A percentile compares a stretch with the other conserved stretches of the same genome.
Evolutionary conservation across 2,113 vertebrate species (phyloP).

Genomic region (Mus spicilegus): DNA sequence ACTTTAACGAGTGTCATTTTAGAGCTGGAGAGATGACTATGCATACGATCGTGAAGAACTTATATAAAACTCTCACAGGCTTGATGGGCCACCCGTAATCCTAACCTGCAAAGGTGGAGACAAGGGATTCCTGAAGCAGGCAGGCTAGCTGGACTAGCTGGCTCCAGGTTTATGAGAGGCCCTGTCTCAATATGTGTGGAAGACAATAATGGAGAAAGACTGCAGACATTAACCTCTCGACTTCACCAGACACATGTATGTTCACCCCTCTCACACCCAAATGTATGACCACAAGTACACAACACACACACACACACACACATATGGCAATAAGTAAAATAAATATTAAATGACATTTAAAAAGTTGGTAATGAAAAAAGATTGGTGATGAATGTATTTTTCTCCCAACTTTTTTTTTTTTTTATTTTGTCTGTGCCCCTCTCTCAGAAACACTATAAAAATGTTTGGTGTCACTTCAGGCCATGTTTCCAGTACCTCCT

Average conservation of each 20-base stretch:
- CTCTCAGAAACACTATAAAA: neutral
- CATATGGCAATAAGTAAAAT: neutral
- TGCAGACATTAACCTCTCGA: neutral
- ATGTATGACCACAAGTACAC: neutral
- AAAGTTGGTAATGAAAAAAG: constrained; percentile 50
- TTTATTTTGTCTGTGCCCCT: neutral
- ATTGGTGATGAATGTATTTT: constrained; percentile 32
- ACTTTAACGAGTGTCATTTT: constrained; percentile 23
- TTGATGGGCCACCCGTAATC: neutral
- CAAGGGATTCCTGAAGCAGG: neutral
- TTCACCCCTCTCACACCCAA: too few relatives aligned
- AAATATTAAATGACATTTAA: neutral
- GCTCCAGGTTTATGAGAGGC: neutral
- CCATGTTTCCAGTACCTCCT: neutral
- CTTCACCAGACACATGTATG: neutral
- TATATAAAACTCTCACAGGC: neutral
- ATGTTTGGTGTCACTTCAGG: neutral
- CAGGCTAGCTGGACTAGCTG: neutral
- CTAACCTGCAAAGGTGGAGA: neutral
- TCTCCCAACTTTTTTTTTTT: constrained; percentile 40
- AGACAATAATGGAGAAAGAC: neutral
- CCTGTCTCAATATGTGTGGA: neutral
- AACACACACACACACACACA: neutral
- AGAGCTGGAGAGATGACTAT: neutral
- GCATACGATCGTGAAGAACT: neutral